Evolutionary conservation across 2,797 vertebrate genomes (phyloP).

Genomic region (Anabacerthia variegaticeps): DNA sequence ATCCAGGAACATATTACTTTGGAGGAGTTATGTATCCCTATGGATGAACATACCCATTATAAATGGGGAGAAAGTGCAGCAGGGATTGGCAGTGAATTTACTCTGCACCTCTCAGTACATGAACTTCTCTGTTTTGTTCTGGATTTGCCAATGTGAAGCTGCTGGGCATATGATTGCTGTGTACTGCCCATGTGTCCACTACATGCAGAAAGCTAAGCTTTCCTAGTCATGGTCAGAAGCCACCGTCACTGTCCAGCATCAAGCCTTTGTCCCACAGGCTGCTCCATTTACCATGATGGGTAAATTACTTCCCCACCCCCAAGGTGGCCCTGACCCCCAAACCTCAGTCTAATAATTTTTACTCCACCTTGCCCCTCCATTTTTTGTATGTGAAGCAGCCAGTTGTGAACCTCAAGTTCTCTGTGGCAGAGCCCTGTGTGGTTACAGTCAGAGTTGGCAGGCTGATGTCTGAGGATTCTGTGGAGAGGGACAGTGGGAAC

Average conservation of each 20-base stretch:
- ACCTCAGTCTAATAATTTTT: not conserved
- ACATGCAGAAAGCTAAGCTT: not conserved
- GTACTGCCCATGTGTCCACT: fast-evolving
- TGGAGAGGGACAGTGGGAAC: not conserved
- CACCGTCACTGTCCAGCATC: not conserved
- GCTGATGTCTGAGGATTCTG: not conserved
- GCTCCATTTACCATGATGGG: not conserved
- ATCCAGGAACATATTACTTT: not conserved
- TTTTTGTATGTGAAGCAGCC: not conserved
- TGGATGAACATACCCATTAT: not conserved
- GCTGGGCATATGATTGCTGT: not conserved
- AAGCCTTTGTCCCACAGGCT: not conserved
- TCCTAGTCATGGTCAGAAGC: not conserved
- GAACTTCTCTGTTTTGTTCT: not conserved
- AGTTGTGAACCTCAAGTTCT: not conserved
- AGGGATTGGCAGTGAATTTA: not conserved
- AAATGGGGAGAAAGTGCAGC: not conserved
- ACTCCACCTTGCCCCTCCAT: not conserved
- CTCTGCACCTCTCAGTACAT: not conserved
- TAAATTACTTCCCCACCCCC: not conserved
- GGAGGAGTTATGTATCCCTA: not conserved
- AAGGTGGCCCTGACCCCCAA: not conserved
- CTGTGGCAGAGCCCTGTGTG: not conserved
- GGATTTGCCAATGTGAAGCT: not conserved
- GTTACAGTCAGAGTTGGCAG: not conserved